Evolutionary conservation across 92 coral and sea anemone genomes (phyloP).

Genomic region (Nematostella vectensis): DNA sequence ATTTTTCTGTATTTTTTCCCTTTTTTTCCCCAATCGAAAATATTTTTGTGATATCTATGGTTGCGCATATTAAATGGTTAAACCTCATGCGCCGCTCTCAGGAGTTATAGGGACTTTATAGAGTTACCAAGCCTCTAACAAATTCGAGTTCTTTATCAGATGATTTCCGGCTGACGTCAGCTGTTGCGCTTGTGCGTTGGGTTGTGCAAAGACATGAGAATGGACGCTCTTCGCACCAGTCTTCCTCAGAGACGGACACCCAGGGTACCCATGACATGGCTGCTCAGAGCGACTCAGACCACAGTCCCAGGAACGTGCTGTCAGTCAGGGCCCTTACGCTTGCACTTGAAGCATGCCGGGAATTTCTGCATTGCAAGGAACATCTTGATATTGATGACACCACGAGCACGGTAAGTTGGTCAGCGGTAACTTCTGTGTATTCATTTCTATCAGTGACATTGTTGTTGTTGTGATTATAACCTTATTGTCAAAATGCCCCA

Average conservation of each 20-base stretch:
- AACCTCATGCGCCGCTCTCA: too few relatives aligned
- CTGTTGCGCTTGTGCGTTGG: slow-evolving; percentile 76
- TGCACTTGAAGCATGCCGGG: slow-evolving; percentile 83
- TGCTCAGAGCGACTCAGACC: slow-evolving; percentile 2
- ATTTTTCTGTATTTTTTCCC: too few relatives aligned
- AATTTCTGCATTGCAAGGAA: slow-evolving; percentile 52
- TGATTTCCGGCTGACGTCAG: slow-evolving; percentile 82
- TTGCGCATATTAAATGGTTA: too few relatives aligned
- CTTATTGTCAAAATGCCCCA: too few relatives aligned
- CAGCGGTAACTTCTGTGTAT: background rate
- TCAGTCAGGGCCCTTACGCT: slow-evolving; percentile 75
- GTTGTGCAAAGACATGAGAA: slow-evolving; percentile 40
- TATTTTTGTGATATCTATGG: too few relatives aligned
- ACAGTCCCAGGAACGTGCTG: slow-evolving; percentile 17
- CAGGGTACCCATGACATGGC: background rate
- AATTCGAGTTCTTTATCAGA: too few relatives aligned
- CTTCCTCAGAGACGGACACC: slow-evolving; percentile 8
- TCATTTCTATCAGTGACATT: too few relatives aligned
- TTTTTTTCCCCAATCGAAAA: too few relatives aligned
- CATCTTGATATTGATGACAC: slow-evolving; percentile 81
- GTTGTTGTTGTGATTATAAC: background rate
- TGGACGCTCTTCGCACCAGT: slow-evolving; percentile 11
- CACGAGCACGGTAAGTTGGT: slow-evolving; percentile 32
- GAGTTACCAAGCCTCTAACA: too few relatives aligned
- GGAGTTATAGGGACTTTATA: too few relatives aligned